Percentiles rank a stretch among this genome's conserved stretches.
Conservation (phyloP, 37 sponge, comb jelly and placozoan genomes). For the Chondrilla cf. caribensis region DNA sequence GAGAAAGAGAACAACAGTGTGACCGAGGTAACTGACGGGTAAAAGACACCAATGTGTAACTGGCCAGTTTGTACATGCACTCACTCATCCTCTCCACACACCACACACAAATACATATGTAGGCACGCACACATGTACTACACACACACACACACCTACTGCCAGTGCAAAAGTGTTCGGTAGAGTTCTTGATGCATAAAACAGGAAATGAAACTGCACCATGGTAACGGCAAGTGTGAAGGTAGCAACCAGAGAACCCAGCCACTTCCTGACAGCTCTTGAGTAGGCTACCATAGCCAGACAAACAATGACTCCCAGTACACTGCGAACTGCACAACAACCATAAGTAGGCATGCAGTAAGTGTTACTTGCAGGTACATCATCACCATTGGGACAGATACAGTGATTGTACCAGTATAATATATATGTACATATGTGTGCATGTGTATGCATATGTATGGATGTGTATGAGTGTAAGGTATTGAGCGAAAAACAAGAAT, state of each 20-base stretch:
- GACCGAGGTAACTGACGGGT: too few relatives aligned
- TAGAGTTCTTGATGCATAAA: constrained; percentile 92
- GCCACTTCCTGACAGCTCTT: constrained; percentile 47
- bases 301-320: constrained; percentile 75
- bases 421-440: too few relatives aligned
- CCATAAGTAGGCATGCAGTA: neutral
- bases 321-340: constrained; percentile 66
- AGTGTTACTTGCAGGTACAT: constrained; percentile 5
- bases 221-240: constrained; percentile 61
- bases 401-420: too few relatives aligned
- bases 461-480: too few relatives aligned
- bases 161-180: constrained; percentile 96
- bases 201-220: constrained; percentile 95
- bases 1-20: neutral
- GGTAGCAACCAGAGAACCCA: constrained; percentile 47
- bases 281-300: constrained; percentile 46
- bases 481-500: too few relatives aligned
- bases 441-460: too few relatives aligned
- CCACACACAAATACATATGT: too few relatives aligned
- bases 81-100: too few relatives aligned
- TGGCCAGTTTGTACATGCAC: too few relatives aligned
- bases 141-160: constrained; percentile 47
- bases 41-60: too few relatives aligned
- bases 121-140: neutral
- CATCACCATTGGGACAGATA: too few relatives aligned